A percentile compares a stretch with the other conserved stretches of the same genome.
Evolutionary conservation across 2,113 vertebrate species (phyloP).

Genomic region (Spermophilus dauricus): DNA sequence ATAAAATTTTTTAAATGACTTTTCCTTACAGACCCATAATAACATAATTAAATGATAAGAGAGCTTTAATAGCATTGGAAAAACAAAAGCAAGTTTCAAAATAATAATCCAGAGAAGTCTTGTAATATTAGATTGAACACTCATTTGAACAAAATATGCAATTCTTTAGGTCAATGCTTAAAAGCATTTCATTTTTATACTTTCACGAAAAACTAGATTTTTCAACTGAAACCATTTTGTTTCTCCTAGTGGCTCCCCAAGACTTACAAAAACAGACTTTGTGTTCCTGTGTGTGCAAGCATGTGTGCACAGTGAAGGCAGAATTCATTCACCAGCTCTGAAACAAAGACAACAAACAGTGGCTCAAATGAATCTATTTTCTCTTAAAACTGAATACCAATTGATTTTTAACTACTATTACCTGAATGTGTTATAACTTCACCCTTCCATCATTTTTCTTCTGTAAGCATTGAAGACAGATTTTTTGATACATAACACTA

Average conservation of each 20-base stretch:
- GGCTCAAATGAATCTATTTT: background rate
- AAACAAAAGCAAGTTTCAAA: slow-evolving; percentile 11
- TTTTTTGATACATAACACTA: background rate
- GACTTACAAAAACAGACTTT: background rate
- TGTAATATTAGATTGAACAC: background rate
- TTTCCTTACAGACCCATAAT: background rate
- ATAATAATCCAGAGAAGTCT: background rate
- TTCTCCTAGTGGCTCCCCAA: background rate
- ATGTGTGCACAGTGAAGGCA: background rate
- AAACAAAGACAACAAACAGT: background rate
- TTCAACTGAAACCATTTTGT: background rate
- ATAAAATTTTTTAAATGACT: background rate
- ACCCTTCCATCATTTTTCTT: background rate
- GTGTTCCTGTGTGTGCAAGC: background rate
- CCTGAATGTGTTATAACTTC: background rate
- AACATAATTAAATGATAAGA: slow-evolving; percentile 37
- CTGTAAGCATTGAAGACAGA: background rate
- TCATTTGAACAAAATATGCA: background rate
- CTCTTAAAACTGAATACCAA: background rate
- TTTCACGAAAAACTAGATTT: background rate
- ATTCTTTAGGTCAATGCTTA: background rate
- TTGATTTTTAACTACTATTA: background rate
- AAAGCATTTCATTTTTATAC: slow-evolving; percentile 32
- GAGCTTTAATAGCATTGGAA: background rate
- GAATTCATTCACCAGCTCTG: background rate